phyloP scores from a whole-genome alignment of 37 sponge, comb jelly and placozoan genomes.

The Amphimedon queenslandica region DNA sequence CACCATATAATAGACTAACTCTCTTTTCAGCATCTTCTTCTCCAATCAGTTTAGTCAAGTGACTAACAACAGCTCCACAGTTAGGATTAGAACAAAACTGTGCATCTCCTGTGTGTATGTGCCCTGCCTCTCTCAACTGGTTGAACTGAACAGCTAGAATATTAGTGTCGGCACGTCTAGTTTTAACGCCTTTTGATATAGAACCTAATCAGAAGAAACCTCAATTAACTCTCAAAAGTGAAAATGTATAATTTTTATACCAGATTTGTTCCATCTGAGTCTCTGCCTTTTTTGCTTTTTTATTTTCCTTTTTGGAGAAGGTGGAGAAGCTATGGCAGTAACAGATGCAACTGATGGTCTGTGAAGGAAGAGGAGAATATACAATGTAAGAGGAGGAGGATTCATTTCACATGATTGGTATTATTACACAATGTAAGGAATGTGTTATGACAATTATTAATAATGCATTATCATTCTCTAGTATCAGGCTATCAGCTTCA shows the following conservation, averaged over 20 bases:
- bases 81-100: constrained; percentile 46
- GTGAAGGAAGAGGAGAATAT: not conserved
- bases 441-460: too few relatives aligned
- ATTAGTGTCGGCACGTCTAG: constrained; percentile 77
- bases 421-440: too few relatives aligned
- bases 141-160: constrained; percentile 80
- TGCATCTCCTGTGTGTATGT: constrained; percentile 82
- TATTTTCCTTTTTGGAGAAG: not conserved
- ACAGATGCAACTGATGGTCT: too few relatives aligned
- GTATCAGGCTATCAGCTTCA: too few relatives aligned
- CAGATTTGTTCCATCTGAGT: not conserved
- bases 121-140: constrained; percentile 66
- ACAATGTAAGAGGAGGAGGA: not conserved
- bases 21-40: constrained; percentile 45
- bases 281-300: not conserved
- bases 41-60: constrained; percentile 38
- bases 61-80: constrained; percentile 71
- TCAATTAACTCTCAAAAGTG: not conserved
- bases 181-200: not conserved
- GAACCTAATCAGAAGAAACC: too few relatives aligned
- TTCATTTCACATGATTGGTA: too few relatives aligned
- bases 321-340: not conserved
- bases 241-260: not conserved
- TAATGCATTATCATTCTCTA: too few relatives aligned
- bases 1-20: too few relatives aligned